Evolutionary conservation across 92 coral and sea anemone species (phyloP).

Genomic region (Epizoanthus fatuus): DNA sequence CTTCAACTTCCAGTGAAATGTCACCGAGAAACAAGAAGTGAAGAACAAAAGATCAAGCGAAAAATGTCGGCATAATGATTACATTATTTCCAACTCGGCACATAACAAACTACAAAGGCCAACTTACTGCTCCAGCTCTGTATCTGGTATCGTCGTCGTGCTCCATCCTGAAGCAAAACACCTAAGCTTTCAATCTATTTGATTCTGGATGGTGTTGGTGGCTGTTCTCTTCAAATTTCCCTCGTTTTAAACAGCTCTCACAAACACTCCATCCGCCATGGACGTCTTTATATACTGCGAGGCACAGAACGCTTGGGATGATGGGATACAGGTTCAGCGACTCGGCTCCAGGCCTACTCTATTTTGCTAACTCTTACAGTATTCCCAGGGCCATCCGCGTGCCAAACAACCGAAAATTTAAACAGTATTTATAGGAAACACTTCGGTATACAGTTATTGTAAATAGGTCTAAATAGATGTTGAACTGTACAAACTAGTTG

Average conservation of each 20-base stretch:
- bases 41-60: neutral
- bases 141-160: constrained; percentile 38
- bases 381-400: too few species aligned
- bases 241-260: neutral
- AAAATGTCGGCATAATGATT: neutral
- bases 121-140: constrained; percentile 35
- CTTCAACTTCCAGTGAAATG: neutral
- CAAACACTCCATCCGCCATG: constrained; percentile 27
- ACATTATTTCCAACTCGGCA: neutral
- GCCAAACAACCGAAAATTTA: too few species aligned
- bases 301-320: constrained; percentile 22
- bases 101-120: neutral
- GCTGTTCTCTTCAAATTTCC: constrained; percentile 23
- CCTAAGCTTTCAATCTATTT: neutral
- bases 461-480: too few species aligned
- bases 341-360: constrained; percentile 36
- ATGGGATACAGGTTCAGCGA: constrained; percentile 16
- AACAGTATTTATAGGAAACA: too few species aligned
- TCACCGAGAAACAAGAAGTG: neutral
- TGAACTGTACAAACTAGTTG: too few species aligned
- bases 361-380: too few species aligned
- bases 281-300: constrained; percentile 35
- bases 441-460: too few species aligned
- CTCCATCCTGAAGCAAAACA: constrained; percentile 28
- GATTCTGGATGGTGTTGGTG: neutral